Evolutionary conservation across 2,888 invertebrate genomes (phyloP).

Genomic region (Acronicta leporina): DNA sequence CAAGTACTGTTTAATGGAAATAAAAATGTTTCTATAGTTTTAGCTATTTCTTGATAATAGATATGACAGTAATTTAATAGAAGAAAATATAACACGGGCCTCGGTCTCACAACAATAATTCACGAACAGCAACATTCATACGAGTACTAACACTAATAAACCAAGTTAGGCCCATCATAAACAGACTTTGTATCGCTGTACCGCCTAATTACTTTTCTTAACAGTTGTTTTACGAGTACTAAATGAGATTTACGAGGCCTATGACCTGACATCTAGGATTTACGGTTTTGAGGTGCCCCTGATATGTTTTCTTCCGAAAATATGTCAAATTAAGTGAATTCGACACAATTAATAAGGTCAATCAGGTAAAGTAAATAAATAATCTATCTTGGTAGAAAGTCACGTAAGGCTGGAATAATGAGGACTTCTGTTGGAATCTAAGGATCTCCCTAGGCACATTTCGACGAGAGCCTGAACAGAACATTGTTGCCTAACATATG

Average conservation of each 20-base stretch:
- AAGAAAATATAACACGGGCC: not conserved
- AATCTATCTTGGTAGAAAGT: too few relatives aligned
- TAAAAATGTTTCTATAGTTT: not conserved
- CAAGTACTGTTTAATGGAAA: too few relatives aligned
- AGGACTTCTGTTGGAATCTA: too few relatives aligned
- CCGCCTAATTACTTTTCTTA: conserved; percentile 46
- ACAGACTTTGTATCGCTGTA: conserved; percentile 36
- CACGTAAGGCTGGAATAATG: too few relatives aligned
- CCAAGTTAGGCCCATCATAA: conserved; percentile 20
- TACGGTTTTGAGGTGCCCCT: not conserved
- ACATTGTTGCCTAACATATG: too few relatives aligned
- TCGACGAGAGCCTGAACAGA: too few relatives aligned
- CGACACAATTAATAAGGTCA: conserved; percentile 1
- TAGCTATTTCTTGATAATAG: not conserved
- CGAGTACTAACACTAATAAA: conserved; percentile 27
- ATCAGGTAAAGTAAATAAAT: not conserved
- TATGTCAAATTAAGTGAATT: not conserved
- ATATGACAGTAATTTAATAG: not conserved
- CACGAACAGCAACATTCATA: conserved; percentile 2
- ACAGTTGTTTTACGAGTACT: conserved; percentile 41
- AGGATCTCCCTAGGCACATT: too few relatives aligned
- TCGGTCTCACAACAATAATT: not conserved
- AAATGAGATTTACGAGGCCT: conserved; percentile 54
- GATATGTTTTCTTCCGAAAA: not conserved
- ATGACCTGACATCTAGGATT: conserved; percentile 35